Evolutionary conservation across 2,888 invertebrate genomes (phyloP), one percentile per base, ranked within the genome.

Genomic region (Thumatha senex): DNA sequence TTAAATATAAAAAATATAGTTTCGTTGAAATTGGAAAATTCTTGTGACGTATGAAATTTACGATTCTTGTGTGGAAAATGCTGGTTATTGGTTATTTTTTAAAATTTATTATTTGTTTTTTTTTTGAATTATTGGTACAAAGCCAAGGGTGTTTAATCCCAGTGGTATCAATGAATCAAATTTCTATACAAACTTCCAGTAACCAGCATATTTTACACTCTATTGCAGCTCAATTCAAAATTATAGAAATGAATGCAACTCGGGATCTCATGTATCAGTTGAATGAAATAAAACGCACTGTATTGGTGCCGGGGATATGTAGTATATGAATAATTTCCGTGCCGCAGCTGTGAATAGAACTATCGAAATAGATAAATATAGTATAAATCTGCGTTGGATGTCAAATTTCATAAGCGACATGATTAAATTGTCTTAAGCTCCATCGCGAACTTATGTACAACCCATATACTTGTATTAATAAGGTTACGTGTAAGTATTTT

Each of bases 271-370:
- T 81, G 74, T 38, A 45, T 44, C 44, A 44, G 18, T 44, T 12
- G 34, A 35, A 35, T 65, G 61, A 65, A 68, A 74, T 78, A 66
- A n/a, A 68, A 70, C 67, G 70, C 72, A 33, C 42, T 13, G 61
- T 60, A 24, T 74, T 74, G 78, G 75, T 77, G 77, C 18, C 30
- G 74, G 18, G 77, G 78, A 80, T 75, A 80, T 71, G 76, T 73
- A 62, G 70, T 65, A 73, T 72, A 70, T 72, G 66, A 72, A 76
- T 78, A 69, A 74, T 88, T 84, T 88, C 86, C 84, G 85, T 86
- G 86, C 83, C 80, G 79, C 84, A 84, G 87, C 86, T 89, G 87
- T 89, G 88, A 86, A 83, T 89, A 87, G 74, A 66, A 82, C 73
- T 82, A 83, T 72, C 69, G 70, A 78, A 71, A 75, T 82, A 81